Conservation (phyloP, 1,140 invertebrate genomes). For the Drosophila santomea region DNA sequence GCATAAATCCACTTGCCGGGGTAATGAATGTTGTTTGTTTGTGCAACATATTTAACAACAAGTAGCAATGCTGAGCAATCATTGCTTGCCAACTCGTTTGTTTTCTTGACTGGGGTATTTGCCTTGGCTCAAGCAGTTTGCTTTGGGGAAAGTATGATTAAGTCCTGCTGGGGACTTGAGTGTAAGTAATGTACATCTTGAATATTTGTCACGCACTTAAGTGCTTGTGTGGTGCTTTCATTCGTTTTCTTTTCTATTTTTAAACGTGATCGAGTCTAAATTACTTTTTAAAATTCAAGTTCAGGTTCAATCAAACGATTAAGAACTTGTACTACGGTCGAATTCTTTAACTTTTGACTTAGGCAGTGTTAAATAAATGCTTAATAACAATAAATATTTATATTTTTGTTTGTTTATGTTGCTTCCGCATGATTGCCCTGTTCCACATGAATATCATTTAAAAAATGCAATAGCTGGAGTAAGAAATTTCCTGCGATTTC, state of each 20-base stretch:
- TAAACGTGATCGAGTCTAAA: not conserved
- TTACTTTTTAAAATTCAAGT: not conserved
- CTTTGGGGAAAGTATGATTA: conserved; percentile 39
- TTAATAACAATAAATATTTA: conserved; percentile 16
- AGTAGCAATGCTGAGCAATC: conserved; percentile 57
- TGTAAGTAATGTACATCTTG: conserved; percentile 16
- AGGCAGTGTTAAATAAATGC: not conserved
- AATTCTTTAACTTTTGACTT: not conserved
- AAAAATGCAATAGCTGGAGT: conserved; percentile 22
- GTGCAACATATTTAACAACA: conserved; percentile 67
- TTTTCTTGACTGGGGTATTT: conserved; percentile 34
- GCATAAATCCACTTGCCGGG: conserved; percentile 4
- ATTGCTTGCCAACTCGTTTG: conserved; percentile 52
- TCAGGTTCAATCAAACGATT: not conserved
- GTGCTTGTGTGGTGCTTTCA: conserved; percentile 9
- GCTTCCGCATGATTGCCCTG: conserved; percentile 17
- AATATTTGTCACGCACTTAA: conserved; percentile 13
- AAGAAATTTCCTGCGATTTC: conserved; percentile 26
- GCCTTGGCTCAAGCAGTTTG: conserved; percentile 17
- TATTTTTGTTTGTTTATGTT: not conserved
- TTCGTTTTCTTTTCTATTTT: not conserved
- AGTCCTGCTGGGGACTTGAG: conserved; percentile 15
- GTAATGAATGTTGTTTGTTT: conserved; percentile 62
- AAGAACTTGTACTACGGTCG: not conserved
- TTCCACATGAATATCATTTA: conserved; percentile 21